phyloP scores from a whole-genome alignment of 30 jellyfish, hydroid and myxozoan genomes.

The Hydractinia symbiolongicarpus region DNA sequence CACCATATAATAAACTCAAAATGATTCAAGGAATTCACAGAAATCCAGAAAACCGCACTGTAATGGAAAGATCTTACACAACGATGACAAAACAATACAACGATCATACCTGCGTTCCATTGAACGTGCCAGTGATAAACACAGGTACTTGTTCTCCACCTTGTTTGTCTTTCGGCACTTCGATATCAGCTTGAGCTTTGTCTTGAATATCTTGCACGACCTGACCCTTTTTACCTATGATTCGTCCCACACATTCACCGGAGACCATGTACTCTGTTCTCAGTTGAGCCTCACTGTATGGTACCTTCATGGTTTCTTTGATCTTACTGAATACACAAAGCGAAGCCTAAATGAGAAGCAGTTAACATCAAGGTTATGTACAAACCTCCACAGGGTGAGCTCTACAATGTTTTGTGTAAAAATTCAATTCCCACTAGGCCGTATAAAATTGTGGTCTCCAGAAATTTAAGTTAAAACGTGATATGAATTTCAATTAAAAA shows the following conservation, averaged over 20 bases:
- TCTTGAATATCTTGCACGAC: slow-evolving; percentile 92
- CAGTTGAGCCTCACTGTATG: slow-evolving; percentile 80
- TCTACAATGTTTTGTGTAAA: too few species aligned
- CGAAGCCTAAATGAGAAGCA: slow-evolving; percentile 52
- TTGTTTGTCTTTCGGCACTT: slow-evolving; percentile 98
- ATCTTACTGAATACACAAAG: slow-evolving; percentile 85
- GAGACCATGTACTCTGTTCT: slow-evolving; percentile 86
- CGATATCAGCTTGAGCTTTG: slow-evolving; percentile 87
- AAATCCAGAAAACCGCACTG: too few species aligned
- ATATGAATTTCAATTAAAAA: too few species aligned
- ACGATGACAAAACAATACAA: too few species aligned
- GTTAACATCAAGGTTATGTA: background rate
- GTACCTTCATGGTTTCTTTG: slow-evolving; percentile 68
- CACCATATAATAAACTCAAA: too few species aligned
- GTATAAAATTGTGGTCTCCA: too few species aligned
- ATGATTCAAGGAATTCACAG: too few species aligned
- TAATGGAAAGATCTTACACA: too few species aligned
- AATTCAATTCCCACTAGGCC: too few species aligned
- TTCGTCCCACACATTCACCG: slow-evolving; percentile 86
- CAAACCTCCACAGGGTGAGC: too few species aligned
- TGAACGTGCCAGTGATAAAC: slow-evolving; percentile 77
- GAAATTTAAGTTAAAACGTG: too few species aligned
- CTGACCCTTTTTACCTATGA: slow-evolving; percentile 89
- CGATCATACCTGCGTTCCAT: slow-evolving; percentile 88
- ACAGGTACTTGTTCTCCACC: slow-evolving; percentile 98